Evolutionary conservation across 2,113 vertebrate genomes (phyloP), one percentile per base, ranked within the genome.

Genomic region (Cyprinodon brontotheroides): DNA sequence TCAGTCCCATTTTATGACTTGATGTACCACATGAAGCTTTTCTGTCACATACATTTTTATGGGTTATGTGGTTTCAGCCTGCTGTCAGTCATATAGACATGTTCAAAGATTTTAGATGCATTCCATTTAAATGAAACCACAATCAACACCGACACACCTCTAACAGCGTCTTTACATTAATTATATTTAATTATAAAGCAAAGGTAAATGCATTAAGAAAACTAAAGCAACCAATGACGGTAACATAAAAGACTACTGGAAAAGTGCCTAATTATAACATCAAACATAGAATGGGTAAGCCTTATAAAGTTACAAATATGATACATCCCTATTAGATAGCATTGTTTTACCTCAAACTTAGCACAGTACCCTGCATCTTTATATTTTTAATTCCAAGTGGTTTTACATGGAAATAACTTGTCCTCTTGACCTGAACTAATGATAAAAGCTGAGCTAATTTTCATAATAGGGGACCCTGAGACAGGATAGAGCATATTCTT

Each of bases 351-450:
- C 53, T 63, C 14, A 69, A 62, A 48, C 47, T 4, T 48, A 48
- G 43, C 43, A 38, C 40, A 74, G 45, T 45, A 79, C 57, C 63
- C 45, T 78, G 59, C 11, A n/a, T 60, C 15, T 6, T 75, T 68
- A 47, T 0, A 14, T 65, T 47, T 80, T 87, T 82, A 87, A 80
- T 38, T 87, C 83, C 79, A 89, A 90, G 89, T 82, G 87, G 83
- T 57, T 85, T 60, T 77, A 63, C 65, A 47, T 68, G 39, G 17
- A 7, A 63, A 29, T 14, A 48, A 72, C 40, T 65, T 59, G 61
- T 72, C 69, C 65, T 71, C 62, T 68, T 85, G 76, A 89, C 75
- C 70, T 74, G 67, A 72, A 75, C 59, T 63, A 13, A 74, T 70
- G 70, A 75, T 81, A 20, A 39, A 82, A 73, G 70, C 77, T 70